phyloP scores from a whole-genome alignment of 2,797 vertebrate species.

The Falco cherrug region DNA sequence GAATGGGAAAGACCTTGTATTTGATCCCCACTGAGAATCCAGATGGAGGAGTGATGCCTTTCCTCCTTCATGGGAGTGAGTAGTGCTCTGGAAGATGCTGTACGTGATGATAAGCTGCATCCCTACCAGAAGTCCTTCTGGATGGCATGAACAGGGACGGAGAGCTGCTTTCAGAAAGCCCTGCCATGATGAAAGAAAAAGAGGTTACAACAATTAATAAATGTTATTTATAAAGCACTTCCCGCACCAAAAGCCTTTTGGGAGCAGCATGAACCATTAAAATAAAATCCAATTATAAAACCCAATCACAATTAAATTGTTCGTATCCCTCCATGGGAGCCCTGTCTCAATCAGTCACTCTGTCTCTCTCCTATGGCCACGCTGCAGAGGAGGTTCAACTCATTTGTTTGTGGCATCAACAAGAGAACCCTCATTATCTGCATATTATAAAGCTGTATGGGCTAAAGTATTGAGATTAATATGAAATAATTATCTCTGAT shows the following conservation, averaged over 20 bases:
- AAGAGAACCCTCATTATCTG: constrained; percentile 37
- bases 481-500: constrained; percentile 53
- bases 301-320: constrained; percentile 44
- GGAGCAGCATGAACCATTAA: constrained; percentile 32
- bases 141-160: no score
- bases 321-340: background rate
- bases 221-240: constrained; percentile 47
- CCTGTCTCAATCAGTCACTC: constrained; percentile 10
- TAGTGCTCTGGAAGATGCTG: background rate
- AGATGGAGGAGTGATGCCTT: background rate
- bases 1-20: background rate
- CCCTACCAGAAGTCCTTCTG: fast-evolving
- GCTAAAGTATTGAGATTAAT: constrained; percentile 41
- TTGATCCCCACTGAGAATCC: background rate
- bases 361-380: background rate
- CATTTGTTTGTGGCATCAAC: constrained; percentile 40
- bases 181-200: background rate
- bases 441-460: constrained; percentile 21
- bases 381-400: constrained; percentile 5
- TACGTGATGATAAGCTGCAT: background rate
- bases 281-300: constrained; percentile 56
- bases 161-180: background rate
- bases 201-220: constrained; percentile 12
- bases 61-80: fast-evolving
- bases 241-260: background rate